Conservation (phyloP, 2,888 invertebrate genomes). For the Rhimphoctona megacephalus region DNA sequence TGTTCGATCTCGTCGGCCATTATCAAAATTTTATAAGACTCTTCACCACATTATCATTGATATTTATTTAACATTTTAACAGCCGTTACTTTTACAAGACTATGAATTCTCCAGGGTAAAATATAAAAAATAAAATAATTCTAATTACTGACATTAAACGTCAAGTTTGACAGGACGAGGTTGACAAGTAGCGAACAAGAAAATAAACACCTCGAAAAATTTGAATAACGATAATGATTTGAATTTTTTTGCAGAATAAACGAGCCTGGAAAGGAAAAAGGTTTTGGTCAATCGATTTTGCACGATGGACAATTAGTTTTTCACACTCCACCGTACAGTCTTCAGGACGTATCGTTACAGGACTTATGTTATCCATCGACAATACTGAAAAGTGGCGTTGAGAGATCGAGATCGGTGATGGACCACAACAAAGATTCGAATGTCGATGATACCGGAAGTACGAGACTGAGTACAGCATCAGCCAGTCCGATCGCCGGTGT, state of each 20-base stretch:
- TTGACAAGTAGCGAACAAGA: conserved; percentile 46
- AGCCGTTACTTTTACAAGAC: not conserved
- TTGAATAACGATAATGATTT: not conserved
- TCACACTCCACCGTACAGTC: conserved; percentile 95
- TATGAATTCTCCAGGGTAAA: not conserved
- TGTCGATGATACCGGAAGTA: conserved; percentile 75
- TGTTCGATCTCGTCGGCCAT: conserved; percentile 69
- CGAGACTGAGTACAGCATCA: conserved; percentile 79
- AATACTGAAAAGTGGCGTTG: conserved; percentile 78
- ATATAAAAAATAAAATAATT: conserved; percentile 17
- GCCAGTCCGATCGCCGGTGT: conserved; percentile 84
- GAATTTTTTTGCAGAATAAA: conserved; percentile 87
- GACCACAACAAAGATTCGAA: conserved; percentile 80
- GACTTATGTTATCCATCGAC: conserved; percentile 85
- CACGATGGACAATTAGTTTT: conserved; percentile 95
- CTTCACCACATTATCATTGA: conserved; percentile 18
- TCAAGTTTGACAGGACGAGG: conserved; percentile 61
- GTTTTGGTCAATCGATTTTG: conserved; percentile 97
- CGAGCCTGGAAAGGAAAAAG: conserved; percentile 92
- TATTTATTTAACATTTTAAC: not conserved
- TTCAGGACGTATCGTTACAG: conserved; percentile 91
- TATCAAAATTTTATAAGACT: conserved; percentile 4
- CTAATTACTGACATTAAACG: conserved; percentile 38
- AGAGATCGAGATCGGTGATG: conserved; percentile 82
- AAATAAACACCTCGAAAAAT: not conserved